Evolutionary conservation across 2,888 invertebrate genomes (phyloP).

Genomic region (Drosophila vallismaia): DNA sequence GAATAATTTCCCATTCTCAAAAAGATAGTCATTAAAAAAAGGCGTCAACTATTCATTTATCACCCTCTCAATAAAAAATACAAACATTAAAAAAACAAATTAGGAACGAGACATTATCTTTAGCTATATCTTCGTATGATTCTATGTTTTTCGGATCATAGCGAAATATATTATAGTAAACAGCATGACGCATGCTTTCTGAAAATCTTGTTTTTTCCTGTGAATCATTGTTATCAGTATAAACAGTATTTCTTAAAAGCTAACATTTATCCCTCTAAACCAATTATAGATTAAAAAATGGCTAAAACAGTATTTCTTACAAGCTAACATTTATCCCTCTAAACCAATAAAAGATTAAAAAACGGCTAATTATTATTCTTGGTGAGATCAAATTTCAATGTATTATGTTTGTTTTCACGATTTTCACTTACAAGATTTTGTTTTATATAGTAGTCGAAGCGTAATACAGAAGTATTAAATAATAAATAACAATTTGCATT

Average conservation of each 20-base stretch:
- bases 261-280: not conserved
- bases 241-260: not conserved
- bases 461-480: conserved; percentile 66
- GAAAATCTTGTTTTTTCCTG: not conserved
- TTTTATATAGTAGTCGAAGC: conserved; percentile 54
- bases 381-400: conserved; percentile 69
- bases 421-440: conserved; percentile 61
- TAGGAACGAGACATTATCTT: conserved; percentile 1
- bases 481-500: conserved; percentile 76
- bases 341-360: not conserved
- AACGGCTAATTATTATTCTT: conserved; percentile 33
- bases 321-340: not conserved
- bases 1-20: not conserved
- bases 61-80: conserved; percentile 2
- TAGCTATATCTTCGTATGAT: not conserved
- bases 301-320: conserved; percentile 21
- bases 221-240: not conserved
- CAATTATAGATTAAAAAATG: not conserved
- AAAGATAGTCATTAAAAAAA: conserved; percentile 1
- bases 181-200: conserved; percentile 4
- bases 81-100: conserved; percentile 4
- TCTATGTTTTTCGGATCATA: conserved; percentile 5
- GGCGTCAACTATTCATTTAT: conserved; percentile 8
- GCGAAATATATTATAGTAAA: conserved; percentile 23
- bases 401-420: conserved; percentile 61